Evolutionary conservation across 2,797 vertebrate genomes (phyloP), one percentile per base, ranked within the genome.

Genomic region (Margarornis squamiger): DNA sequence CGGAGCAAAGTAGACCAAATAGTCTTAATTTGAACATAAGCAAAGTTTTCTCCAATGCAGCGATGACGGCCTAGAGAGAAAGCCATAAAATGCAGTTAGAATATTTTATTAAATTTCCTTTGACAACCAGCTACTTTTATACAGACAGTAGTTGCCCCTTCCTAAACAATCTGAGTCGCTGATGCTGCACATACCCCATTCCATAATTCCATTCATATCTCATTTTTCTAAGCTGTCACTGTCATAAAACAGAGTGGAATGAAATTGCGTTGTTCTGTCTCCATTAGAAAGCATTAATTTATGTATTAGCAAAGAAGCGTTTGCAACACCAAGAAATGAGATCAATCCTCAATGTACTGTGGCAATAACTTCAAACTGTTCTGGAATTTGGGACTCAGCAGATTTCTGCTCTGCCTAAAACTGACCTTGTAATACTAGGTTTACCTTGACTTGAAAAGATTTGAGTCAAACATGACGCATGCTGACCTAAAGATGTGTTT

Each of bases 31-130:
- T 99, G 99, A 92, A 99, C 98, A 14, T 99, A 99, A 48, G 99
- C 99, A 9, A 99, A 99, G 97, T 99, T 99, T 97, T 99, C 99
- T 76, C 99, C 99, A 34, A 99, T 99, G 95, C 99, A 99, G 72
- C 99, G 99, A 91, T 99, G 99, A 38, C 99, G 99, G 21, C 99
- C 99, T 99, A 87, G 57, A 77, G 87, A 61, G 63, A 83, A 93
- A 92, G 43, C 32, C 86, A 66, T 3, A 52, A 65, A 68, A 45
- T 30, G 27, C 63, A 43, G 43, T 88, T 45, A n/a, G 54, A 73
- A 49, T 16, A 34, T 29, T 22, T 59, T 46, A 32, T 0, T 45
- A 23, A 11, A 36, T 26, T 30, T 2, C n/a, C 51, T 81, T 10
- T 38, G 59, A 39, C 29, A 66, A 32, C n/a, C 57, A 77, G 34